A percentile compares a stretch with the other conserved stretches of the same genome.
Evolutionary conservation across 2,888 invertebrate genomes (phyloP).

Genomic region (Nematopogon swammerdamellus): DNA sequence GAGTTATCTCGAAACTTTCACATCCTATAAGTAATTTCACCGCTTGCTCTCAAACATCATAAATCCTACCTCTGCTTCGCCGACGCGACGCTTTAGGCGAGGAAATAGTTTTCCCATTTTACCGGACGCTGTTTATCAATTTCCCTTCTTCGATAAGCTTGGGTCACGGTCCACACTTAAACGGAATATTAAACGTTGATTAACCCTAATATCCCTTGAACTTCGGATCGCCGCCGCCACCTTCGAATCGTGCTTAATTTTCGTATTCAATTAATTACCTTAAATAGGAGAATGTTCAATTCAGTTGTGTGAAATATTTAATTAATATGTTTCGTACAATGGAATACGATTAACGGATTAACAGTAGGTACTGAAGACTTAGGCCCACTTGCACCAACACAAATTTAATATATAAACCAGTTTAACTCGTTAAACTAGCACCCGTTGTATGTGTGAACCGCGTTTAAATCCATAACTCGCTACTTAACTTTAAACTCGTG

Average conservation of each 20-base stretch:
- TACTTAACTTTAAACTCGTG: too few species aligned
- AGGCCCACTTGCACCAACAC: too few species aligned
- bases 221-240: not conserved
- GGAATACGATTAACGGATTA: too few species aligned
- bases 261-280: not conserved
- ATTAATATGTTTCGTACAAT: too few species aligned
- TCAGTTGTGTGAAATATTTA: too few species aligned
- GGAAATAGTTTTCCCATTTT: not conserved
- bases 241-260: not conserved
- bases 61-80: not conserved
- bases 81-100: not conserved
- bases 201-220: conserved; percentile 22
- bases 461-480: too few species aligned
- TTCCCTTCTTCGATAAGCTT: not conserved
- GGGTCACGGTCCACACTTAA: not conserved
- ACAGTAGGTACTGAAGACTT: too few species aligned
- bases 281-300: not conserved
- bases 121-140: not conserved
- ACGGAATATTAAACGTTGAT: conserved; percentile 52
- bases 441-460: too few species aligned
- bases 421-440: too few species aligned
- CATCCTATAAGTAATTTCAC: too few species aligned
- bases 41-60: not conserved
- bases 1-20: too few species aligned
- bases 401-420: too few species aligned